These are phyloP conservation scores for Oceanodroma leucorhoa DNA, from an alignment of 2,797 vertebrate genomes.

Conservation along the genomic window DNA sequence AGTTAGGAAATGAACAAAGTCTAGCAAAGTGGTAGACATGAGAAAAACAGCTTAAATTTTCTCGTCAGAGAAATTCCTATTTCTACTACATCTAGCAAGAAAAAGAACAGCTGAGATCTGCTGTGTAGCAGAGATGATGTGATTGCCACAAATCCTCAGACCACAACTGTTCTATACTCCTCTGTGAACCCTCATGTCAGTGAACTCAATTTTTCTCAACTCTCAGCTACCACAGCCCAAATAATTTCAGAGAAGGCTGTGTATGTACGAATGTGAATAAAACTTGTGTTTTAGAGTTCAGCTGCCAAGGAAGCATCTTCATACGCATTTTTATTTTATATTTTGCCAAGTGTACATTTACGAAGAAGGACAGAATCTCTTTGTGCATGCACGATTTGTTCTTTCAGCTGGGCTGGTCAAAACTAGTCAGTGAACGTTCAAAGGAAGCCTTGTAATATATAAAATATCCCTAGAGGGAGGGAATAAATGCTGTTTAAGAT, in stretches of 20 bases:
- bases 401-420: slow-evolving; percentile 32
- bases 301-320: not conserved
- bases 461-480: slow-evolving; percentile 17
- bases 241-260: not conserved
- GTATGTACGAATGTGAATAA: not conserved
- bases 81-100: not conserved
- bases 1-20: not conserved
- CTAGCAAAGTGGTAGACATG: not conserved
- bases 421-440: slow-evolving; percentile 10
- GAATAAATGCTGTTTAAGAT: slow-evolving; percentile 57
- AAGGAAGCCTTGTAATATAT: slow-evolving; percentile 23
- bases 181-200: not conserved
- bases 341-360: not conserved
- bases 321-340: not conserved
- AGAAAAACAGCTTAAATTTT: not conserved
- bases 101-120: not conserved
- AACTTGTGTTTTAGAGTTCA: not conserved
- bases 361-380: not conserved
- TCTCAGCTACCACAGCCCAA: not conserved
- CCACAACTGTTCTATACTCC: not conserved
- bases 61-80: not conserved
- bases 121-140: not conserved
- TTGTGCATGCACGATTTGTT: slow-evolving; percentile 16
- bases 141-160: not conserved
- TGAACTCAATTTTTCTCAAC: not conserved